Conservation (phyloP, 2,113 vertebrate genomes). For the Hepsetus odoe region DNA sequence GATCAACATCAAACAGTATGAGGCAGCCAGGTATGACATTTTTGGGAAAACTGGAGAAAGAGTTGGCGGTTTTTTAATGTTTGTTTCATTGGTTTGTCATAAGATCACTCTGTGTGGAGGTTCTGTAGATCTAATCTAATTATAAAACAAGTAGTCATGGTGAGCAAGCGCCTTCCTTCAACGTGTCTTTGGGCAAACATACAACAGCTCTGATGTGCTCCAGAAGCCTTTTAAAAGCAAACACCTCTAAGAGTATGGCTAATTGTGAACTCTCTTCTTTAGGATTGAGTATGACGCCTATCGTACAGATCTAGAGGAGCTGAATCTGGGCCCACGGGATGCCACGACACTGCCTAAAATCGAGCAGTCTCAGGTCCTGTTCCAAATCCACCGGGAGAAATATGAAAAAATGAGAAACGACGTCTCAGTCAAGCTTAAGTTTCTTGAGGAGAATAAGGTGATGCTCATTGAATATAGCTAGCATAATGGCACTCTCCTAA, state of each 20-base stretch:
- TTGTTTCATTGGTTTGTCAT: background rate
- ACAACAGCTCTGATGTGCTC: too few relatives aligned
- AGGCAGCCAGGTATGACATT: constrained; percentile 85
- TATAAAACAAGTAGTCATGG: too few relatives aligned
- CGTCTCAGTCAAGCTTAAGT: constrained; percentile 92
- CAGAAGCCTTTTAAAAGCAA: background rate
- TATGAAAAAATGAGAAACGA: constrained; percentile 94
- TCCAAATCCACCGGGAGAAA: constrained; percentile 93
- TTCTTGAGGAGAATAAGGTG: constrained; percentile 99
- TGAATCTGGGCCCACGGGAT: constrained; percentile 94
- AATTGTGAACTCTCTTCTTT: background rate
- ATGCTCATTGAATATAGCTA: background rate
- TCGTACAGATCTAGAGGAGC: constrained; percentile 93
- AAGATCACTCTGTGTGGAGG: background rate
- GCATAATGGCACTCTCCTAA: background rate
- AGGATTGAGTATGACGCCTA: constrained; percentile 97
- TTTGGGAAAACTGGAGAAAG: background rate
- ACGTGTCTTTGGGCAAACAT: too few relatives aligned
- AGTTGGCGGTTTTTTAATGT: background rate
- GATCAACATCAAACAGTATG: constrained; percentile 96
- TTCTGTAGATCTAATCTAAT: background rate
- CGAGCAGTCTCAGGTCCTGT: constrained; percentile 89
- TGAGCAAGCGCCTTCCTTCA: too few relatives aligned
- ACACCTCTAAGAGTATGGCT: background rate
- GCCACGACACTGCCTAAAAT: constrained; percentile 91